phyloP scores from a whole-genome alignment of 1,140 invertebrate species.

The Ips typographus region DNA sequence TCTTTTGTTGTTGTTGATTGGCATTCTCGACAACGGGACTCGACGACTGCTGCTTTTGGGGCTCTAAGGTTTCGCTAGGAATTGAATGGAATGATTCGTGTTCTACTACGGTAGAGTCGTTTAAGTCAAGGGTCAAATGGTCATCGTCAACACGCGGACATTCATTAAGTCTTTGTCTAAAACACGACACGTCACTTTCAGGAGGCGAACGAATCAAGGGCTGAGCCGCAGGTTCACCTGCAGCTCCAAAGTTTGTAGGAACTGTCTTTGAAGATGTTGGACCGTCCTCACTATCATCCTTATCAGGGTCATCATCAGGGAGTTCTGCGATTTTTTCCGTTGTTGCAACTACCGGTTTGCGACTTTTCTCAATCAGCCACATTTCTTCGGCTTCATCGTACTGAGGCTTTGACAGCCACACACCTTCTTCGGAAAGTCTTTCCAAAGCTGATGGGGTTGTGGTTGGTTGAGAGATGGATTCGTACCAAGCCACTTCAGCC shows the following conservation, averaged over 20 bases:
- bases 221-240: constrained; percentile 26
- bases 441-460: constrained; percentile 12
- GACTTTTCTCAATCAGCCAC: constrained; percentile 56
- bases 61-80: constrained; percentile 43
- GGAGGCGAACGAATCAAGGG: constrained; percentile 57
- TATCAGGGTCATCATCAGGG: constrained; percentile 58
- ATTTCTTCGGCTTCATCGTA: constrained; percentile 66
- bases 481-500: constrained; percentile 61
- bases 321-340: constrained; percentile 45
- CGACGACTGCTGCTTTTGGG: constrained; percentile 42
- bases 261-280: constrained; percentile 56
- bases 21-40: constrained; percentile 12
- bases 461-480: not conserved
- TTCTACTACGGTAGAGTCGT: constrained; percentile 12
- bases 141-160: not conserved
- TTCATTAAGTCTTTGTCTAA: not conserved
- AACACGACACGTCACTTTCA: constrained; percentile 46
- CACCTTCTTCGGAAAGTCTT: constrained; percentile 50
- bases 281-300: constrained; percentile 62
- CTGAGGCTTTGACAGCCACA: constrained; percentile 61
- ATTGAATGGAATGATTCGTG: constrained; percentile 20
- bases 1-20: constrained; percentile 39
- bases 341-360: constrained; percentile 48
- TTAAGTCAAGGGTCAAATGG: constrained; percentile 6
- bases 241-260: constrained; percentile 12